Evolutionary conservation across 1,140 invertebrate genomes (phyloP), one percentile per base, ranked within the genome.

Genomic region (Hylyphantes graminicola): DNA sequence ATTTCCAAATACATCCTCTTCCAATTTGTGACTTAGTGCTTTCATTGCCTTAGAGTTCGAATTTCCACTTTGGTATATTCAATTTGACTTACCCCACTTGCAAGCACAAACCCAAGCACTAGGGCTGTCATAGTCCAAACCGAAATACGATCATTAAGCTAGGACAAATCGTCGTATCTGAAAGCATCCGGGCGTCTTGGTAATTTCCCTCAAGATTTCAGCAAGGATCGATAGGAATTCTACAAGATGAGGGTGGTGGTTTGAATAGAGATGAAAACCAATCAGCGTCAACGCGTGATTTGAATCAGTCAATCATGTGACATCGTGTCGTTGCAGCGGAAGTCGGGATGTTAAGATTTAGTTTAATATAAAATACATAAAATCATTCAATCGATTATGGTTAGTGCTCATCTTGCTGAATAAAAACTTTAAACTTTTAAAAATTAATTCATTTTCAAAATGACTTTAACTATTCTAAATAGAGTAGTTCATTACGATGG

Each of bases 151-250:
- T 78, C 76, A 78, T 78, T 78, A 78, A 17, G 50, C 48, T 57
- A 70, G 77, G 77, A 79, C 77, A 79, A 79, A 79, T 79, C 77
- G 77, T 79, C 77, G 77, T 61, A 80, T 80, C 77, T 70, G 57
- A 67, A 80, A 59, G 77, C 77, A 80, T 80, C 77, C 65, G 77
- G 77, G 64, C 48, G 77, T 68, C 68, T 81, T 64, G n/a, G 79
- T 81, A 81, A 81, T 81, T 81, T 81, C 79, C 79, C 79, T 81
- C 55, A 81, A 81, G 79, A 81, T 81, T 81, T 73, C 68, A 17
- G 68, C 79, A 73, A 73, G 73, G 70, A 80, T 80, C 79, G 79
- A 81, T 73, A 81, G 70, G 77, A 80, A 80, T 80, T 68, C 64
- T 70, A 70, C 77, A 61, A 35, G 68, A 63, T 78, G 74, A 51